Percentiles rank a stretch among this genome's conserved stretches.
phyloP scores from a whole-genome alignment of 2,888 invertebrate species.

The Celastrina argiolus region DNA sequence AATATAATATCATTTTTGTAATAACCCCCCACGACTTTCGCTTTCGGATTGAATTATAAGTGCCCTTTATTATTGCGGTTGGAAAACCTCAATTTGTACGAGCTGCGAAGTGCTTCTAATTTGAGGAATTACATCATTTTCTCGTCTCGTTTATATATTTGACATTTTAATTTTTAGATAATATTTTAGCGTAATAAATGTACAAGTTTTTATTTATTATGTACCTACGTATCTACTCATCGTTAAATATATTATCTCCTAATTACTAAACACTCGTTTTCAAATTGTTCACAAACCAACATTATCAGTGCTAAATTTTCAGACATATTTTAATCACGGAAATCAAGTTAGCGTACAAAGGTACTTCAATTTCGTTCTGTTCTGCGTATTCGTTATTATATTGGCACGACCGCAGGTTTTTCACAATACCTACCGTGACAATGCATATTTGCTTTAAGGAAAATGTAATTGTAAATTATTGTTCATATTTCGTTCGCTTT shows the following conservation, averaged over 20 bases:
- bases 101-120: neutral
- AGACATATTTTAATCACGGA: too few species aligned
- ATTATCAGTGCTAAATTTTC: neutral
- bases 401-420: neutral
- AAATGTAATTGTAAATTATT: neutral
- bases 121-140: neutral
- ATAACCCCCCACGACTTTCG: constrained; percentile 15
- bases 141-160: neutral
- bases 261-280: too few species aligned
- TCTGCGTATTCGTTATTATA: constrained; percentile 5
- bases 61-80: neutral
- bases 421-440: constrained; percentile 2
- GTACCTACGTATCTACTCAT: too few species aligned
- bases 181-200: neutral
- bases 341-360: neutral
- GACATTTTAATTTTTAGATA: neutral
- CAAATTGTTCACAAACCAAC: too few species aligned
- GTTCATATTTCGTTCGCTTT: neutral
- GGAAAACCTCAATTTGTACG: neutral
- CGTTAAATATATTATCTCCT: too few species aligned
- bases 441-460: neutral
- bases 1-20: constrained; percentile 28
- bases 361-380: constrained; percentile 6
- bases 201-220: neutral
- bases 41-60: constrained; percentile 1